Conservation (phyloP, 1,140 invertebrate genomes). For the Patella vulgata region DNA sequence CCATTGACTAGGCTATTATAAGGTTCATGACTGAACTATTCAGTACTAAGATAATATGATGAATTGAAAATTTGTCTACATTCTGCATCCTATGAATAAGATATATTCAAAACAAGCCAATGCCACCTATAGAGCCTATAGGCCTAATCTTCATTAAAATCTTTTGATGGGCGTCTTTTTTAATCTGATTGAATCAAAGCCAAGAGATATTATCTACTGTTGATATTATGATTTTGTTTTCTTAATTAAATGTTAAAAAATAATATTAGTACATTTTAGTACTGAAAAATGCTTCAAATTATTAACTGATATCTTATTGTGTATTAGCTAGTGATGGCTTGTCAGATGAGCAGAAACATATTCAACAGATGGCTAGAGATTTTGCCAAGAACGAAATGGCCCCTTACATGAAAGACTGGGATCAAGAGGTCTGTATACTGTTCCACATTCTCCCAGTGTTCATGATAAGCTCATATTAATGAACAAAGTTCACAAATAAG, state of each 20-base stretch:
- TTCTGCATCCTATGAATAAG: too few relatives aligned
- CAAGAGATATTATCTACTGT: too few relatives aligned
- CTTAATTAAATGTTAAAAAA: too few relatives aligned
- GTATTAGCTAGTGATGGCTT: slow-evolving; percentile 64
- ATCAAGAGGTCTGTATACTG: slow-evolving; percentile 68
- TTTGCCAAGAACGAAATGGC: slow-evolving; percentile 73
- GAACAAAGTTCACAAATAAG: not conserved
- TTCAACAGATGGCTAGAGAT: slow-evolving; percentile 70
- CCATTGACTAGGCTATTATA: too few relatives aligned
- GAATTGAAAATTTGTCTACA: too few relatives aligned
- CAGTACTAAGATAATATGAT: too few relatives aligned
- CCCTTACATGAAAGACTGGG: slow-evolving; percentile 74
- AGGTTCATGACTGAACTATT: too few relatives aligned
- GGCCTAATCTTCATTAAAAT: not conserved
- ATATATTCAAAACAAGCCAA: not conserved
- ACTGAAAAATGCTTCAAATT: not conserved
- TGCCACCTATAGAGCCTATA: not conserved
- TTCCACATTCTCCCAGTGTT: not conserved
- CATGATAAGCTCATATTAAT: not conserved
- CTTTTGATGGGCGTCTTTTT: too few relatives aligned
- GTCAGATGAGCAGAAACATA: slow-evolving; percentile 71
- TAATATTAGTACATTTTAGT: not conserved
- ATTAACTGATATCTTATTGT: not conserved
- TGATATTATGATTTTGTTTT: too few relatives aligned
- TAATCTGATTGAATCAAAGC: too few relatives aligned